Conservation (phyloP, 2,113 vertebrate genomes). For the Furnarius figulus region DNA sequence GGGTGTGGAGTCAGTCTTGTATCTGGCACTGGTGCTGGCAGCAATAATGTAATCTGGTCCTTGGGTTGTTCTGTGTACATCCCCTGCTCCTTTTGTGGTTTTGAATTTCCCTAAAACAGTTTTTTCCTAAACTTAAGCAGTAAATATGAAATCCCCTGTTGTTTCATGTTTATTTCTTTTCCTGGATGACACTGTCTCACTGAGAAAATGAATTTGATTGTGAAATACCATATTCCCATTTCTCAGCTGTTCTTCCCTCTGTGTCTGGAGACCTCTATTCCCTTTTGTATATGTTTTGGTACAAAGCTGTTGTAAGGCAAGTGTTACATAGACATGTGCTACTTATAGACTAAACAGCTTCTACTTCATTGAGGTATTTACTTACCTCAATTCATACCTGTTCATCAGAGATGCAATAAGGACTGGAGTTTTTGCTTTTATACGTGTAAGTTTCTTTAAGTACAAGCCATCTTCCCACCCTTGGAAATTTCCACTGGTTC, state of each 20-base stretch:
- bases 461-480: not conserved
- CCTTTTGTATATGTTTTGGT: not conserved
- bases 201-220: not conserved
- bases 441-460: not conserved
- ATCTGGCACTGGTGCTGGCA: not conserved
- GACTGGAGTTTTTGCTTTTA: not conserved
- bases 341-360: not conserved
- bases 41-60: not conserved
- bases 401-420: not conserved
- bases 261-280: not conserved
- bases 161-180: not conserved
- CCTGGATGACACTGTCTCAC: not conserved
- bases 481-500: not conserved
- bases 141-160: not conserved
- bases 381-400: not conserved
- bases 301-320: not conserved
- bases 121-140: not conserved
- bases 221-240: not conserved
- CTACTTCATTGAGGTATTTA: not conserved
- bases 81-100: constrained; percentile 5
- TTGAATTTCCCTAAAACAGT: constrained; percentile 26
- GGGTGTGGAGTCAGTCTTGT: not conserved
- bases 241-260: not conserved
- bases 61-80: constrained; percentile 23
- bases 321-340: not conserved